Percentiles rank a stretch among this genome's conserved stretches.
Evolutionary conservation across 2,113 vertebrate genomes (phyloP).

Genomic region (Desmodus rotundus): DNA sequence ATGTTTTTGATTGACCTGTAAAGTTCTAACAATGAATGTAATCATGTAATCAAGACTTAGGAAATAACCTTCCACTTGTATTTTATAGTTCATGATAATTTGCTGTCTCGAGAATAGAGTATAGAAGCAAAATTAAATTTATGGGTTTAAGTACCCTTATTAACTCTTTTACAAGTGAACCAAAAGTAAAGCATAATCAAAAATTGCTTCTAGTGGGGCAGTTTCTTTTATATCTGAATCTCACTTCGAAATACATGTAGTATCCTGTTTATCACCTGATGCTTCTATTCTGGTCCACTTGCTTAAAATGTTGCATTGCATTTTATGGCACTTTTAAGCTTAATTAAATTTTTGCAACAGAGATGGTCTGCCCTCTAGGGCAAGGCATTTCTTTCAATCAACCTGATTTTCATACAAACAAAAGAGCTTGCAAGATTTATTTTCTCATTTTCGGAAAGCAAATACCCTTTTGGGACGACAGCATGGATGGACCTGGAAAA

Average conservation of each 20-base stretch:
- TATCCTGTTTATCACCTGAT: constrained; percentile 39
- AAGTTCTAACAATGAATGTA: constrained; percentile 6
- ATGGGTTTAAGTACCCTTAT: constrained; percentile 14
- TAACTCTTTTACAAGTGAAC: constrained; percentile 29
- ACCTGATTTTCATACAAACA: constrained; percentile 13
- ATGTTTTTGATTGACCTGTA: background rate
- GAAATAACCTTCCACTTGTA: background rate
- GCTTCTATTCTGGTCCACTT: constrained; percentile 34
- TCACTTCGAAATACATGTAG: constrained; percentile 41
- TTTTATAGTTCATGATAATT: constrained; percentile 31
- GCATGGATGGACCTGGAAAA: too few species aligned
- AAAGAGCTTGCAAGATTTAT: background rate
- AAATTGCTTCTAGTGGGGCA: background rate
- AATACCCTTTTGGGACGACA: background rate
- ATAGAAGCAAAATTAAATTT: constrained; percentile 46
- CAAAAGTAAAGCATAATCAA: constrained; percentile 45
- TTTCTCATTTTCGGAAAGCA: constrained; percentile 27
- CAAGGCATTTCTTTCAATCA: background rate
- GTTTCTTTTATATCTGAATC: constrained; percentile 25
- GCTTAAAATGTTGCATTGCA: constrained; percentile 7
- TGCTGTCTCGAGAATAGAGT: background rate
- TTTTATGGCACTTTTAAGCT: constrained; percentile 45
- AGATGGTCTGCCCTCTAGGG: background rate
- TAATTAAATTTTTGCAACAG: constrained; percentile 56
- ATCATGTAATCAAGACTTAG: constrained; percentile 10